Base-by-base conservation (phyloP, 2,888 invertebrate genomes). In the Drosophila niveifrons region DNA sequence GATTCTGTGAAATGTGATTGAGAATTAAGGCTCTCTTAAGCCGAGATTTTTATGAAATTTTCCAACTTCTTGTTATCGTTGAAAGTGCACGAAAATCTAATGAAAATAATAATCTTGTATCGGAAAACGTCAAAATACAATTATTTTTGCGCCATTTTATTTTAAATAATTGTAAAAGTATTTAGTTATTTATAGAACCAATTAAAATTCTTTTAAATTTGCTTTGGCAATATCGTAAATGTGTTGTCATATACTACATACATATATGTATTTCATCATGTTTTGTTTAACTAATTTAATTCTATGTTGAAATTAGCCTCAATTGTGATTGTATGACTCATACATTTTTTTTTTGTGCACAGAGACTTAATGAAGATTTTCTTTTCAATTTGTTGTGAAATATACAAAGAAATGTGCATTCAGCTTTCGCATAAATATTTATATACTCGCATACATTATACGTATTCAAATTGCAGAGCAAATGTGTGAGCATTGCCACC, bases 401-500 rank as follows among this genome's bases (percentile, higher is more conserved):
- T 36, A 36, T 15, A 2, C 8, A 13, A 13, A 7, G 13, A n/a
- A 36, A 4, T n/a, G 3, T n/a, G 36, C 15, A 13, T 41, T 41
- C 39, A 8, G 39, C 3, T 7, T 41, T 15, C 13, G 15, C 39
- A 13, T 41, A 41, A 13, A 41, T 41, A 41, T 41, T 41, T 41
- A 13, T 41, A 15, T 8, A 15, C 15, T 15, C 8, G n/a, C 36
- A 15, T 7, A 8, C 13, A 41, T 3, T 15, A 36, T n/a, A 3
- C 36, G 3, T 3, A 36, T 36, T 39, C 2, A 11, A 39, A 18
- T 39, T 10, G 15, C n/a, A 41, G 17, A 39, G 31, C 17, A n/a
- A 18, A 10, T 11, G 36, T 57, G 47, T 28, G 28, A 15, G 23
- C 46, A 57, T 36, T 47, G 41, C 15, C 73, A 86, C 90, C 80